These are phyloP conservation scores for Helicolenus hilgendorfi DNA, from an alignment of 2,797 vertebrate species.

Conservation along the genomic window DNA sequence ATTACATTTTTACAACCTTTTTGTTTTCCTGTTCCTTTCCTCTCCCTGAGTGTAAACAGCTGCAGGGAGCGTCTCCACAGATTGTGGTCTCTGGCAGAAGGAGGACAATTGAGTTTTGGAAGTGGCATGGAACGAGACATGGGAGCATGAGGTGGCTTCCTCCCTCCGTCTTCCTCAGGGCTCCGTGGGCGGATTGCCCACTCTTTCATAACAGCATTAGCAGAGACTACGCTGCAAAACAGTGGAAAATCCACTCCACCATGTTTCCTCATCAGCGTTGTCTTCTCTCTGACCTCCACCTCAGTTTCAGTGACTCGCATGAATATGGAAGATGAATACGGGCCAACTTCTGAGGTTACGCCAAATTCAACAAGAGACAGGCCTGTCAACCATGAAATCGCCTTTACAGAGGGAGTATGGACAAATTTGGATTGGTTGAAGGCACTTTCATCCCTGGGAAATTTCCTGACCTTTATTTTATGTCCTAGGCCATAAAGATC, in stretches of 20 bases:
- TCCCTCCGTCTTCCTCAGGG: slow-evolving; percentile 63
- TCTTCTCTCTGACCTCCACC: slow-evolving; percentile 82
- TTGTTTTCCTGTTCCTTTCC: slow-evolving; percentile 22
- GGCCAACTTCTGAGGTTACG: slow-evolving; percentile 77
- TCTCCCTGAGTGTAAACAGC: slow-evolving; percentile 56
- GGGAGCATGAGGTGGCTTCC: slow-evolving; percentile 64
- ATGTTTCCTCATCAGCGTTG: slow-evolving; percentile 84
- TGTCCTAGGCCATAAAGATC: slow-evolving; percentile 79
- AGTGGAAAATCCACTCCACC: slow-evolving; percentile 83
- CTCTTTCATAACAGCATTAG: slow-evolving; percentile 81
- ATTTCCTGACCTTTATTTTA: slow-evolving; percentile 86
- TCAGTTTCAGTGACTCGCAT: slow-evolving; percentile 74
- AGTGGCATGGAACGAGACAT: slow-evolving; percentile 80
- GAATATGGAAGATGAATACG: slow-evolving; percentile 85
- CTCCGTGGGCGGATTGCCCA: slow-evolving; percentile 58
- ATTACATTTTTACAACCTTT: slow-evolving; percentile 15
- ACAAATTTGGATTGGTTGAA: slow-evolving; percentile 81
- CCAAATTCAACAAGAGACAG: slow-evolving; percentile 85
- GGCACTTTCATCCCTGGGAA: slow-evolving; percentile 78
- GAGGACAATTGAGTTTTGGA: slow-evolving; percentile 79
- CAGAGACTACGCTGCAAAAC: slow-evolving; percentile 71
- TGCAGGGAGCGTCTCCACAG: slow-evolving; percentile 67
- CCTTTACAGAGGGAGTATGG: slow-evolving; percentile 80
- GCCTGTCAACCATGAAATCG: slow-evolving; percentile 84
- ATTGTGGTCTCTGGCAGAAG: slow-evolving; percentile 73